Conservation (phyloP, 2,113 vertebrate species). For the Loxodonta africana region DNA sequence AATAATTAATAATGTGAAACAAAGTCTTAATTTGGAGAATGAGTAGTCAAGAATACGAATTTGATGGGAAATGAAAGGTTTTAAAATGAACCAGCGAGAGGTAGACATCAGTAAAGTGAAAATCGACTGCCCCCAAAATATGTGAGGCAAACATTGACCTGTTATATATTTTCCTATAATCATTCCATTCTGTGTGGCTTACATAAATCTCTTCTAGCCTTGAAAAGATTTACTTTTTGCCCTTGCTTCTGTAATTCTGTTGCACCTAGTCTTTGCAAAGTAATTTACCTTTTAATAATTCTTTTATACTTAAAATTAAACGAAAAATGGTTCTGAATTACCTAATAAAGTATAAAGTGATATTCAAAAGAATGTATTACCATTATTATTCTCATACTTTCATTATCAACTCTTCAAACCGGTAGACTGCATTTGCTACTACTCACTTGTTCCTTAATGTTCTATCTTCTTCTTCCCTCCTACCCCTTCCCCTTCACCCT, state of each 20-base stretch:
- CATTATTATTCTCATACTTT: neutral
- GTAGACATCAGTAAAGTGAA: neutral
- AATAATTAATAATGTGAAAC: slow-evolving; percentile 41
- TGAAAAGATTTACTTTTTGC: neutral
- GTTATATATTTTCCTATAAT: neutral
- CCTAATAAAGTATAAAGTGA: neutral
- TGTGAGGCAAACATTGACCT: neutral
- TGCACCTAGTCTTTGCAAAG: neutral
- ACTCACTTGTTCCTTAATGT: neutral
- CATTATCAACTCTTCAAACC: neutral
- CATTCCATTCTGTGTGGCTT: neutral
- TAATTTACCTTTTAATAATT: slow-evolving; percentile 46
- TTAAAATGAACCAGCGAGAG: neutral
- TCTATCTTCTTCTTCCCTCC: neutral
- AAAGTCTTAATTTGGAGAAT: slow-evolving; percentile 30
- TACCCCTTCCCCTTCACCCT: neutral
- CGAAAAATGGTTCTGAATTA: neutral
- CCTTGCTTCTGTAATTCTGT: neutral
- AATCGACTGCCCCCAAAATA: neutral
- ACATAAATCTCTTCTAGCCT: neutral
- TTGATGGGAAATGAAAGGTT: neutral
- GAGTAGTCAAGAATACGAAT: slow-evolving; percentile 11
- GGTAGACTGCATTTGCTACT: neutral
- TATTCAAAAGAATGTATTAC: neutral
- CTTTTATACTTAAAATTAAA: neutral